phyloP scores from a whole-genome alignment of 2,113 vertebrate species.

The Conger conger region DNA sequence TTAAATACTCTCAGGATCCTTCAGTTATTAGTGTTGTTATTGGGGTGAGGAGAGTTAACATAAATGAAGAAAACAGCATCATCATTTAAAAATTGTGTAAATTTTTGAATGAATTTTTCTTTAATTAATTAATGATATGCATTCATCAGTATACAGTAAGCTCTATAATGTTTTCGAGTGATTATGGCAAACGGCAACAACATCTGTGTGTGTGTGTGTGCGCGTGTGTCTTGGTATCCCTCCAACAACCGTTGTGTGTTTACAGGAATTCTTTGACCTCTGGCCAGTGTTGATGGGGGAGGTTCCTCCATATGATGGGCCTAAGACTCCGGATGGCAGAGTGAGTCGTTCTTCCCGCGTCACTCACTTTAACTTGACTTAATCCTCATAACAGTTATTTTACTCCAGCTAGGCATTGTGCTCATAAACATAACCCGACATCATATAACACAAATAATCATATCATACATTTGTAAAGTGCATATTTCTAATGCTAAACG shows the following conservation, averaged over 20 bases:
- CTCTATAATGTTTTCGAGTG: too few relatives aligned
- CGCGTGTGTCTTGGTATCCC: background rate
- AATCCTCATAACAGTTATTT: background rate
- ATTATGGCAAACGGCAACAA: too few relatives aligned
- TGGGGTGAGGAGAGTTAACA: background rate
- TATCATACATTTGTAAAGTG: too few relatives aligned
- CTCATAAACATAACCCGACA: too few relatives aligned
- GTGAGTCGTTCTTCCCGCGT: slow-evolving; percentile 50
- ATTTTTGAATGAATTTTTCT: too few relatives aligned
- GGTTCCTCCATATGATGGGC: slow-evolving; percentile 70
- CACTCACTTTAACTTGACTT: too few relatives aligned
- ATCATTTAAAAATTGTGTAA: background rate
- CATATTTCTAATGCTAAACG: too few relatives aligned
- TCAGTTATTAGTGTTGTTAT: background rate
- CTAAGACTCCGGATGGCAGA: slow-evolving; percentile 78
- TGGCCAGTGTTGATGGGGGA: slow-evolving; percentile 79
- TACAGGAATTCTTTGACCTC: slow-evolving; percentile 76
- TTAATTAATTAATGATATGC: too few relatives aligned
- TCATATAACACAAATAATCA: too few relatives aligned
- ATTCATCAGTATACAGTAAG: too few relatives aligned
- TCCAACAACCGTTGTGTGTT: background rate
- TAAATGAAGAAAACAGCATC: background rate
- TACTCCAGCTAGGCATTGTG: background rate
- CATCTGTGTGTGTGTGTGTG: background rate
- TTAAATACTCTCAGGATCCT: background rate